Conservation (phyloP, 2,888 invertebrate species). For the Horisme vitalbata region DNA sequence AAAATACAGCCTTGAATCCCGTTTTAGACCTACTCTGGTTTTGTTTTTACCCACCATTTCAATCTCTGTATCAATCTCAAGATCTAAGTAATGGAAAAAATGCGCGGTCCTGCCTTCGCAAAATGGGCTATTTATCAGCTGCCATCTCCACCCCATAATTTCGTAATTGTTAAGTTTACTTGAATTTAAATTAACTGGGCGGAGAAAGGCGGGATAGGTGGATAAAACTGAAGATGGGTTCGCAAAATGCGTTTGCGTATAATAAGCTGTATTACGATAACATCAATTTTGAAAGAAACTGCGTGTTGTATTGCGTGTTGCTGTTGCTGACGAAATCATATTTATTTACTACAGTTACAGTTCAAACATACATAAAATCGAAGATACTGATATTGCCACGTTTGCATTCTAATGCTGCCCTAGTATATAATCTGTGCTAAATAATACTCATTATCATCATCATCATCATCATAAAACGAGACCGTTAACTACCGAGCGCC, state of each 20-base stretch:
- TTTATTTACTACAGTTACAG: no score
- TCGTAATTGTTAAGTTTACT: slow-evolving; percentile 38
- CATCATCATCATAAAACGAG: no score
- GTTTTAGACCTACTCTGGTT: slow-evolving; percentile 11
- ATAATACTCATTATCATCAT: no score
- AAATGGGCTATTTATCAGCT: slow-evolving; percentile 37
- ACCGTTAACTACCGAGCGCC: no score
- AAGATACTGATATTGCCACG: no score
- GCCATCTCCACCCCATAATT: slow-evolving; percentile 37
- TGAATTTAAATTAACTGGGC: slow-evolving; percentile 34
- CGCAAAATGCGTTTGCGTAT: neutral
- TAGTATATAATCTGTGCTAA: no score
- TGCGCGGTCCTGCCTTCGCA: slow-evolving; percentile 31
- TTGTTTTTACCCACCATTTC: slow-evolving; percentile 17
- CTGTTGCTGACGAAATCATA: no score
- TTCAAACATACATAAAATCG: no score
- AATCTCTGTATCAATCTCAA: slow-evolving; percentile 29
- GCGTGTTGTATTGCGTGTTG: no score
- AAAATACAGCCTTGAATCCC: neutral
- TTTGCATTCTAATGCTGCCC: no score
- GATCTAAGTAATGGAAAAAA: slow-evolving; percentile 38
- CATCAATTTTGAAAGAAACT: neutral
- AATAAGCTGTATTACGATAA: neutral
- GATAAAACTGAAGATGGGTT: slow-evolving; percentile 6
- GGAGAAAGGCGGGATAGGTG: slow-evolving; percentile 21